Conservation (phyloP, 2,888 invertebrate genomes). For the Morinoia aosen region DNA sequence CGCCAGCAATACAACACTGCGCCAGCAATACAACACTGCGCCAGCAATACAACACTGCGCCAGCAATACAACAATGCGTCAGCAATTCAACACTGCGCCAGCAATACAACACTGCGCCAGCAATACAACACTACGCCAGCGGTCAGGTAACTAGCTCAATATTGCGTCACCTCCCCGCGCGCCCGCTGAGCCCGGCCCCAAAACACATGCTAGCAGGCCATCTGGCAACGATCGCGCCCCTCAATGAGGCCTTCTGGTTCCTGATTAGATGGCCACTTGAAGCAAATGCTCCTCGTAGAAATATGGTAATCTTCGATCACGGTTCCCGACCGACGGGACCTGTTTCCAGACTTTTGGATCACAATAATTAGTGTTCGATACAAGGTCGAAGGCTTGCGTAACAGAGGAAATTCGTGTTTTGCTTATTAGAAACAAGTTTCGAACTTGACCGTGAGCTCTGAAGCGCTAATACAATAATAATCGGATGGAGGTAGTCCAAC, state of each 20-base stretch:
- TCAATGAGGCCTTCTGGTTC: slow-evolving; percentile 46
- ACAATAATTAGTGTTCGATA: slow-evolving; percentile 19
- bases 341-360: background rate
- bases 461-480: background rate
- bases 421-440: background rate
- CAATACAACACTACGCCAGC: background rate
- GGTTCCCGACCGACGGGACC: background rate
- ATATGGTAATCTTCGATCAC: slow-evolving; percentile 8
- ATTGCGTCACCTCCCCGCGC: background rate
- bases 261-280: background rate
- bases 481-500: background rate
- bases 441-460: background rate
- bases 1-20: too few species aligned
- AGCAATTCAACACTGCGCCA: too few species aligned
- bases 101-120: too few species aligned
- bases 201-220: slow-evolving; percentile 7
- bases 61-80: too few species aligned
- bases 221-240: slow-evolving; percentile 16
- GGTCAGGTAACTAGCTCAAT: background rate
- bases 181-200: background rate
- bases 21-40: too few species aligned
- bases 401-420: slow-evolving; percentile 13
- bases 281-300: background rate
- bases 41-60: too few species aligned
- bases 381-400: background rate